Evolutionary conservation across 2,113 vertebrate species (phyloP), one percentile per base, ranked within the genome.

Genomic region (Cottus gobio): DNA sequence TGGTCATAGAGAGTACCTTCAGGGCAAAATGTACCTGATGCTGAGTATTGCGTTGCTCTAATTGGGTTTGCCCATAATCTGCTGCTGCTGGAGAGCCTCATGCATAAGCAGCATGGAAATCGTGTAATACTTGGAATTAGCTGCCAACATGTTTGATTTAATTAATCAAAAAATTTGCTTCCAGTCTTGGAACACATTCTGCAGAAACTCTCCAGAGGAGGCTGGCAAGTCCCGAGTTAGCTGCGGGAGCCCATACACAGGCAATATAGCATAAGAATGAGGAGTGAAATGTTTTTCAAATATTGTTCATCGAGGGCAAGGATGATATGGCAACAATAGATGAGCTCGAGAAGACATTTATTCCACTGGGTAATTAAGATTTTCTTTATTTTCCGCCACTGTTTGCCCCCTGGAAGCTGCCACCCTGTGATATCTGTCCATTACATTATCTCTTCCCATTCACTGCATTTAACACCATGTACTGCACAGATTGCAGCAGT

Each of bases 121-220:
- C 85, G 71, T 83, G 88, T 91, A 90, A 90, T 89, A 88, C 88
- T 89, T 88, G 77, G 80, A 91, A 92, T 90, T 85, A 89, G 90
- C 91, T 94, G 92, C 92, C 91, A 92, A 92, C 80, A 79, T 88
- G 87, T 93, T 93, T 92, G 91, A 94, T 94, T 94, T 91, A 93
- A 95, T 94, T 93, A 94, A 94, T 94, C 87, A 91, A 80, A 92
- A 93, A 89, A 92, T 90, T 80, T 86, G 91, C 91, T 93, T 75
- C 84, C 73, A 92, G 91, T 80, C 84, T 93, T 88, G 90, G 90
- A 93, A 90, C 65, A 30, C 68, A 76, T 67, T 85, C 86, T 72
- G 82, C 63, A 75, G 80, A 83, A 86, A 75, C 75, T 87, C 91
- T 92, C 80, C 68, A 77, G 79, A 90, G 87, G 84, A 85, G 79